Evolutionary conservation across 2,888 invertebrate species (phyloP), one percentile per base, ranked within the genome.

Genomic region (Epinotia brunnichana): DNA sequence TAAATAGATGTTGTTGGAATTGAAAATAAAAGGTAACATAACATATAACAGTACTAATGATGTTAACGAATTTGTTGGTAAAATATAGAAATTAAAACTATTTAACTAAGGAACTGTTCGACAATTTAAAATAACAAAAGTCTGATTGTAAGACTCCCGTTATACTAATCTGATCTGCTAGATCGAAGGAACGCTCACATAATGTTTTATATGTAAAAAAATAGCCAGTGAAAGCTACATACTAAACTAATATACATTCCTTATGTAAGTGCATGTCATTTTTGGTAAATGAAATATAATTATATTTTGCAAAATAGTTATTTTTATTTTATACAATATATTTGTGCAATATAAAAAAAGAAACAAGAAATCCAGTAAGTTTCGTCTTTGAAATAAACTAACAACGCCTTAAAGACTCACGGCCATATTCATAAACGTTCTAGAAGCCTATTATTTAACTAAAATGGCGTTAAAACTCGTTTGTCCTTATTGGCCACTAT

Each of bases 271-370:
- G 78, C 86, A 85, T 85, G 85, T 87, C 82, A 84, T 85, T 82
- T 85, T 83, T 84, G 83, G 80, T 85, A 84, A 83, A 83, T 82
- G 81, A 86, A 88, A 88, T 86, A 87, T 81, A 87, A 80, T 84
- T 87, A 89, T 90, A 90, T 90, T 90, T 90, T 89, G 83, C 81
- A 86, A 77, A 70, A 21, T 11, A 4, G 15, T 76, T n/a, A n/a
- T n/a, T n/a, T 81, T 80, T 75, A 74, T 76, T 78, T 76, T 77
- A 77, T 68, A 24, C 1, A n/a, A 3, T 15, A 54, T 61, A 53
- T 59, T 17, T 29, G 15, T 29, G 9, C 7, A 35, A 35, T 35
- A 9, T 35, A 35, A 35, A 35, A 35, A 35, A 35, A 35, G 35
- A 35, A 35, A 35, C 35, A 35, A 35, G 35, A 9, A 9, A 35